Conservation (phyloP, 2,888 invertebrate genomes). For the Allygus modestus region DNA sequence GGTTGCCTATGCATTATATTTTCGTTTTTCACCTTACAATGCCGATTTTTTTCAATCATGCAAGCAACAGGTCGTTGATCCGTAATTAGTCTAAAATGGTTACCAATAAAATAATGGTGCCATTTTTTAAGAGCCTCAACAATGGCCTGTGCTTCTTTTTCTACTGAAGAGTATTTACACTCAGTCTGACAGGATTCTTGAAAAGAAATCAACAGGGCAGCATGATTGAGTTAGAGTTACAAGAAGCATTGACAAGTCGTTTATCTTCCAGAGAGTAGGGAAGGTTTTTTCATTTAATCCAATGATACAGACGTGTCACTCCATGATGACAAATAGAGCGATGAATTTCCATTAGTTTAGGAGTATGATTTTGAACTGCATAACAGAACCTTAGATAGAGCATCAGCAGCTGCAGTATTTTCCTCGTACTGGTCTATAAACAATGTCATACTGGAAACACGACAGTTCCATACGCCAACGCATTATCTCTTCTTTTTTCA, state of each 20-base stretch:
- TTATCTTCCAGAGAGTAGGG: conserved; percentile 64
- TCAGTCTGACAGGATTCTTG: too few species aligned
- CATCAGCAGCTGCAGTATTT: not conserved
- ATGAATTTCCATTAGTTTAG: conserved; percentile 56
- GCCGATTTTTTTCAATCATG: conserved; percentile 58
- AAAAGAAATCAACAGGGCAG: too few species aligned
- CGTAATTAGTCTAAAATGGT: conserved; percentile 61
- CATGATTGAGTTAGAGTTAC: too few species aligned
- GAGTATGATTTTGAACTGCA: not conserved
- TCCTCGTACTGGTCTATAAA: conserved; percentile 65
- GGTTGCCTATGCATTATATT: conserved; percentile 64
- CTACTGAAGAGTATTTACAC: too few species aligned
- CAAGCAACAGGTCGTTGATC: conserved; percentile 61
- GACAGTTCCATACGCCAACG: conserved; percentile 64
- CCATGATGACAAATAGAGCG: conserved; percentile 66
- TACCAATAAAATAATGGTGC: conserved; percentile 56
- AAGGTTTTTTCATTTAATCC: conserved; percentile 65
- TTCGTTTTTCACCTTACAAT: conserved; percentile 65
- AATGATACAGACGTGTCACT: conserved; percentile 66
- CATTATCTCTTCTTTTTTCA: conserved; percentile 65
- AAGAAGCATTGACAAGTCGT: conserved; percentile 59
- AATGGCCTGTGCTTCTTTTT: too few species aligned
- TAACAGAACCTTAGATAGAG: not conserved
- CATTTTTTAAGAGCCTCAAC: too few species aligned
- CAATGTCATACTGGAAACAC: conserved; percentile 51